Percentiles rank a stretch among this genome's conserved stretches.
phyloP scores from a whole-genome alignment of 2,113 vertebrate genomes.

The Hippocampus guttulatus region DNA sequence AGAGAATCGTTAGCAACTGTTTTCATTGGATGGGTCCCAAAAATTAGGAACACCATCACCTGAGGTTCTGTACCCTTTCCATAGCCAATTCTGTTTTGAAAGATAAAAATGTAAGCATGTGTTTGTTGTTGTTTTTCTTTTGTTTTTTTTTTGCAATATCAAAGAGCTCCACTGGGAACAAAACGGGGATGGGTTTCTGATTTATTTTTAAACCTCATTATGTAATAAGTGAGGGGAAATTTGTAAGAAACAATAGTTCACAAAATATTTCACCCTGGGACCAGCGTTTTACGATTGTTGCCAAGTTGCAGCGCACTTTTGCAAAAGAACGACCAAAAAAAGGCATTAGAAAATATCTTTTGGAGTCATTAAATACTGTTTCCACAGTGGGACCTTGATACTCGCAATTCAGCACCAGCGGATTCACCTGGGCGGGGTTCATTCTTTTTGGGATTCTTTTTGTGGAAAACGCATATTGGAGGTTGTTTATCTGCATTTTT shows the following conservation, averaged over 20 bases:
- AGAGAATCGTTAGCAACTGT: neutral
- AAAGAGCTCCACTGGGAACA: neutral
- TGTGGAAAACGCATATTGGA: too few species aligned
- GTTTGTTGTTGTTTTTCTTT: neutral
- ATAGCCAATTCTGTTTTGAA: neutral
- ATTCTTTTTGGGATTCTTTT: too few species aligned
- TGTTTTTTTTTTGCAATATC: too few species aligned
- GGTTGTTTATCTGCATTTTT: too few species aligned
- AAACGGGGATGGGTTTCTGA: neutral
- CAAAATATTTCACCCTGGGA: neutral
- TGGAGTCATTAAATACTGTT: too few species aligned
- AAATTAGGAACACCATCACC: neutral
- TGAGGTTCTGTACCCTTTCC: neutral
- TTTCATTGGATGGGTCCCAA: neutral
- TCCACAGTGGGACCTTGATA: too few species aligned
- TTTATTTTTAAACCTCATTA: neutral
- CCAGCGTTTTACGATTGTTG: too few species aligned
- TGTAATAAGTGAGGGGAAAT: neutral
- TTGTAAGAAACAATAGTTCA: neutral
- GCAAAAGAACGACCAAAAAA: too few species aligned
- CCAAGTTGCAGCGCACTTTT: too few species aligned
- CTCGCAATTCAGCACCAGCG: too few species aligned
- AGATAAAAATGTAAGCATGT: neutral
- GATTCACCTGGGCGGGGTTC: too few species aligned
- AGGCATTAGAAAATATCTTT: too few species aligned